Percentiles rank a stretch among this genome's conserved stretches.
phyloP scores from a whole-genome alignment of 2,888 invertebrate species.

The Drosophila niveifrons region DNA sequence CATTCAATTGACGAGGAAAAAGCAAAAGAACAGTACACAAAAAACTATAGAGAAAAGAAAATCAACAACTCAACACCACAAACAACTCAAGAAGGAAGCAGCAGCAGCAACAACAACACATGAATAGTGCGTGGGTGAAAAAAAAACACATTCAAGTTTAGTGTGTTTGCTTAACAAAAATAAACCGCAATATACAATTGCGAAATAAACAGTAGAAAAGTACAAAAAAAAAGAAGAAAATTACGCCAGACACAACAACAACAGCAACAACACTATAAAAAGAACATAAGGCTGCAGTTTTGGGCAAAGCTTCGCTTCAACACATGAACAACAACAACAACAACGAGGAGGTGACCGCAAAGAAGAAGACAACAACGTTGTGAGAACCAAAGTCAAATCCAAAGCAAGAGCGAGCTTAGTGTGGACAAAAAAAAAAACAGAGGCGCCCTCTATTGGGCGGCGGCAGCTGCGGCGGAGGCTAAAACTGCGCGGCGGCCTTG shows the following conservation, averaged over 20 bases:
- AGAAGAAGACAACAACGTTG: not conserved
- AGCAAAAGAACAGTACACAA: slow-evolving; percentile 27
- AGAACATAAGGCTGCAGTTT: slow-evolving; percentile 32
- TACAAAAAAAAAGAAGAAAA: slow-evolving; percentile 12
- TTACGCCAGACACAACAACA: slow-evolving; percentile 59
- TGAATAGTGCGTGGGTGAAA: slow-evolving; percentile 4
- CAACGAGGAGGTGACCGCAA: not conserved
- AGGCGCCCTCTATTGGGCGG: slow-evolving; percentile 36
- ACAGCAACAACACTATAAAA: slow-evolving; percentile 21
- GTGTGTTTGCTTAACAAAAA: not conserved
- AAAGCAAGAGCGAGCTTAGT: slow-evolving; percentile 24
- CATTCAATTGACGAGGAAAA: slow-evolving; percentile 28
- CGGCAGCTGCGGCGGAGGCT: slow-evolving; percentile 24
- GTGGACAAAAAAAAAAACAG: slow-evolving; percentile 24
- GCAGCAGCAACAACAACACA: too few relatives aligned
- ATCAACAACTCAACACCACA: slow-evolving; percentile 34
- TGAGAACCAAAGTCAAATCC: slow-evolving; percentile 5
- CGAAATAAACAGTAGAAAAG: slow-evolving; percentile 8
- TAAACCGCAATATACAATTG: slow-evolving; percentile 12
- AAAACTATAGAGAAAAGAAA: slow-evolving; percentile 24
- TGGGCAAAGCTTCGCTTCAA: slow-evolving; percentile 27
- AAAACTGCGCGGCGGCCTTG: slow-evolving; percentile 52
- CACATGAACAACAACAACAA: slow-evolving; percentile 23
- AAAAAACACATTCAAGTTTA: not conserved
- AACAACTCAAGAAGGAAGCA: not conserved